phyloP scores from a whole-genome alignment of 2,797 vertebrate genomes.

The Hydrophis major region DNA sequence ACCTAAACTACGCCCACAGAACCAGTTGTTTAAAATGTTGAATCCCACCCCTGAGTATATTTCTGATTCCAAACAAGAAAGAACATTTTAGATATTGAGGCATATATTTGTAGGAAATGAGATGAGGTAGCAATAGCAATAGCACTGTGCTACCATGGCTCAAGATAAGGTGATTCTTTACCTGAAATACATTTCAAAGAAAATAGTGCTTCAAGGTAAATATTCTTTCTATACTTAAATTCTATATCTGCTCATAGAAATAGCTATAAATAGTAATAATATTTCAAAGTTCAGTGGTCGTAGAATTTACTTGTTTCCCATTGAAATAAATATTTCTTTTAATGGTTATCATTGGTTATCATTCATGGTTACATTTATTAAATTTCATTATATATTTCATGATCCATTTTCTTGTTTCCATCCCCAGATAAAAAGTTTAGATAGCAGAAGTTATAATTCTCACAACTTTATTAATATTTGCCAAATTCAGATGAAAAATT shows the following conservation, averaged over 20 bases:
- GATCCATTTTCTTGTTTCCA: not conserved
- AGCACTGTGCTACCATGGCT: too few relatives aligned
- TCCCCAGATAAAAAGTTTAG: conserved; percentile 10
- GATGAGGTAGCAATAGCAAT: too few relatives aligned
- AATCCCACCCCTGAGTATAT: too few relatives aligned
- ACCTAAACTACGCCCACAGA: too few relatives aligned
- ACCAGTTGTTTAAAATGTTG: too few relatives aligned
- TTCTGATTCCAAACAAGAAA: not conserved
- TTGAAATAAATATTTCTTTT: not conserved
- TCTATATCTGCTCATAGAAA: not conserved
- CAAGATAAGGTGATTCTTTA: too few relatives aligned
- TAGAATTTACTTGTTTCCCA: not conserved
- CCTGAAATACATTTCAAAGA: not conserved
- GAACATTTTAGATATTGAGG: not conserved
- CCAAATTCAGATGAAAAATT: conserved; percentile 29
- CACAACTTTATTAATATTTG: not conserved
- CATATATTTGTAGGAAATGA: not conserved
- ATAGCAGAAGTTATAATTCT: not conserved
- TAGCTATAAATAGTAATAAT: not conserved
- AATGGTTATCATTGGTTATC: not conserved
- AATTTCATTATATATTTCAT: not conserved
- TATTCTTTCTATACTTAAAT: not conserved
- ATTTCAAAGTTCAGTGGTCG: not conserved
- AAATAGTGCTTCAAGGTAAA: not conserved
- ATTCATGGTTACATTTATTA: not conserved